These are phyloP conservation scores for Holacanthella duospinosa DNA, from an alignment of 2,888 invertebrate species.

Conservation along the genomic window DNA sequence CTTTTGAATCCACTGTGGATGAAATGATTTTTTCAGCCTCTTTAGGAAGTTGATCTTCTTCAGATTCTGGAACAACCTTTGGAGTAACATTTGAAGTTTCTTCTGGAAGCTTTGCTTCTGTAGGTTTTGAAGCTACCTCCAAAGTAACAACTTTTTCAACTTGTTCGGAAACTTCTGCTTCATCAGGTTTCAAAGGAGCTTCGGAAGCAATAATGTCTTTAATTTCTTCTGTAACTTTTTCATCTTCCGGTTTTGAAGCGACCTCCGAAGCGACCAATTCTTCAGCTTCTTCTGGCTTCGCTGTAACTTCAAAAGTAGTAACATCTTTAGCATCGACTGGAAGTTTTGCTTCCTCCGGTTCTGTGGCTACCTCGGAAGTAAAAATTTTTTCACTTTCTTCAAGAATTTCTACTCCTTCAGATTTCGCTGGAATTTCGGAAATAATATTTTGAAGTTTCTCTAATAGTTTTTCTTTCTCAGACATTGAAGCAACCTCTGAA, in stretches of 20 bases:
- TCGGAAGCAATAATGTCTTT: too few relatives aligned
- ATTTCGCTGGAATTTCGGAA: too few relatives aligned
- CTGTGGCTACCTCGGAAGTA: too few relatives aligned
- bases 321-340: too few relatives aligned
- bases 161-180: neutral
- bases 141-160: neutral
- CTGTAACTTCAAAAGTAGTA: too few relatives aligned
- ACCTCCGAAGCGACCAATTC: neutral
- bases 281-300: neutral
- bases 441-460: too few relatives aligned
- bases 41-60: neutral
- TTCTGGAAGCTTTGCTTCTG: neutral
- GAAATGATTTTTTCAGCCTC: neutral
- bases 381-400: too few relatives aligned
- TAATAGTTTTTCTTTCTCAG: neutral
- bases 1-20: neutral
- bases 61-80: neutral
- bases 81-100: neutral
- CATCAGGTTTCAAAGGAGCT: too few relatives aligned
- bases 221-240: neutral
- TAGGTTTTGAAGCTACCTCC: neutral
- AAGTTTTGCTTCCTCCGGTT: too few relatives aligned
- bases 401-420: neutral
- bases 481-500: neutral
- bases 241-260: neutral